Percentiles rank a stretch among this genome's conserved stretches.
These are phyloP conservation scores for Mystacides longicornis DNA, from an alignment of 2,888 invertebrate species.

Conservation along the genomic window DNA sequence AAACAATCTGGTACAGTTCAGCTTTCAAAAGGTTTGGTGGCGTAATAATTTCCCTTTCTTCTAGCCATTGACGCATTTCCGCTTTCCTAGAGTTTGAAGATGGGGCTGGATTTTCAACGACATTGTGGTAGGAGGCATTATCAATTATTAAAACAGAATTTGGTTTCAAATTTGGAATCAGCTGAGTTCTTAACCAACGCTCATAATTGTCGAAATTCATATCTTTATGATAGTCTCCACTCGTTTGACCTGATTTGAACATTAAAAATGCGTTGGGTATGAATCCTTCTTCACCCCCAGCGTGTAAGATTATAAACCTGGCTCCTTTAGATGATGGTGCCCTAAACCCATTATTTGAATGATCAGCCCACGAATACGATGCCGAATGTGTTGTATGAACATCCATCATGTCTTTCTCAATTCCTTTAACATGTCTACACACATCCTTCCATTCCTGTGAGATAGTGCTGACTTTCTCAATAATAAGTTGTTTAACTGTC, in stretches of 20 bases:
- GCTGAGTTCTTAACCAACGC: neutral
- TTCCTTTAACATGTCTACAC: conserved; percentile 1
- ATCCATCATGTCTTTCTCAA: neutral
- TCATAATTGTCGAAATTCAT: conserved; percentile 6
- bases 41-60: neutral
- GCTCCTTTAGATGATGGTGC: too few relatives aligned
- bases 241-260: neutral
- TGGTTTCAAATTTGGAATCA: conserved; percentile 1
- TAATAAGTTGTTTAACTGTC: neutral
- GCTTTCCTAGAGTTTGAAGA: neutral
- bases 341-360: too few relatives aligned
- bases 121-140: conserved; percentile 6
- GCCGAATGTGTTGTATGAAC: too few relatives aligned
- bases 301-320: too few relatives aligned
- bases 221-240: conserved; percentile 2
- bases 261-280: too few relatives aligned
- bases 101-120: conserved; percentile 3
- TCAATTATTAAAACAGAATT: conserved; percentile 5
- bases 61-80: neutral
- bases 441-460: conserved; percentile 4
- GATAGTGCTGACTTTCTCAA: neutral
- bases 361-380: too few relatives aligned
- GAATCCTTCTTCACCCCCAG: too few relatives aligned
- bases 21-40: neutral
- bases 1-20: neutral